Percentiles rank a stretch among this genome's conserved stretches.
phyloP scores from a whole-genome alignment of 2,113 vertebrate genomes.

The Anarrhichthys ocellatus region DNA sequence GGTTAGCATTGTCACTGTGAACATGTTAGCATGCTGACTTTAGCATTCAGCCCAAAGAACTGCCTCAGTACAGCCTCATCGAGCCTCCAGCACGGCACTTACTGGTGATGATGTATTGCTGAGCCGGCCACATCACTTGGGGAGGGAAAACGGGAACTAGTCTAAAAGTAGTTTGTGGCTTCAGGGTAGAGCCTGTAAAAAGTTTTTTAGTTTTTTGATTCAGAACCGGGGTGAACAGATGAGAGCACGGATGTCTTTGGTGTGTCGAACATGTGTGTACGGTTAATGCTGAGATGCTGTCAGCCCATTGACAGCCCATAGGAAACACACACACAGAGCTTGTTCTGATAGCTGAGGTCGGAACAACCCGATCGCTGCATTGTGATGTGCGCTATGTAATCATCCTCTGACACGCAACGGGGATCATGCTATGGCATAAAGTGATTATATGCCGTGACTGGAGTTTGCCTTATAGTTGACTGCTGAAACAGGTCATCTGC shows the following conservation, averaged over 20 bases:
- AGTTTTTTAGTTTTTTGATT: conserved; percentile 29
- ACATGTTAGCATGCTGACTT: background rate
- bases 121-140: conserved; percentile 46
- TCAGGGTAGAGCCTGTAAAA: conserved; percentile 37
- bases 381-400: conserved; percentile 71
- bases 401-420: conserved; percentile 66
- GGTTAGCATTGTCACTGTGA: background rate
- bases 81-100: background rate
- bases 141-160: conserved; percentile 42
- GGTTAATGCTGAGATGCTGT: conserved; percentile 64
- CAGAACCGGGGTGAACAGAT: conserved; percentile 47
- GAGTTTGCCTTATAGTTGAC: conserved; percentile 61
- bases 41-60: background rate
- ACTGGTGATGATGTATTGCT: conserved; percentile 43
- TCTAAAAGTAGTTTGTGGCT: conserved; percentile 45
- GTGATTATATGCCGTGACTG: conserved; percentile 60
- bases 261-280: conserved; percentile 66
- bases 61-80: background rate
- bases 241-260: conserved; percentile 48
- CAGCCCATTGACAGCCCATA: conserved; percentile 50
- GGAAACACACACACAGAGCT: conserved; percentile 37
- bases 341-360: conserved; percentile 65
- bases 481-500: conserved; percentile 69
- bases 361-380: conserved; percentile 58
- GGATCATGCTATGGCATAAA: conserved; percentile 58